Conservation (phyloP, 2,113 vertebrate species). For the Brachyistius frenatus region DNA sequence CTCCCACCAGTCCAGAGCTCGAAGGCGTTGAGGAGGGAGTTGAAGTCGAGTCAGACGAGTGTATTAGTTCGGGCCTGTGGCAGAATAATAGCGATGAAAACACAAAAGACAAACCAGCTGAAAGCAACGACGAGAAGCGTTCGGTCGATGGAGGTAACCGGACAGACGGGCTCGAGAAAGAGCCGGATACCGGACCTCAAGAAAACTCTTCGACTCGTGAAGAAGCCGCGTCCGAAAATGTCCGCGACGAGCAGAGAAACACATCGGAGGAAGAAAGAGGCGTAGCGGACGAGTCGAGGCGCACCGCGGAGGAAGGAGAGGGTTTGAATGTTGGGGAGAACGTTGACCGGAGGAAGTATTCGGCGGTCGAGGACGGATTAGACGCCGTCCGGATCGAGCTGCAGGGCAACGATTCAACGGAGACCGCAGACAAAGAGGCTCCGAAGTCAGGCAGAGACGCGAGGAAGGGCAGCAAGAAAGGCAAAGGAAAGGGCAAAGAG, state of each 20-base stretch:
- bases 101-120: not conserved
- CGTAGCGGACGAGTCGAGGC: slow-evolving; percentile 7
- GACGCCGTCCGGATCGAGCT: slow-evolving; percentile 28
- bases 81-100: slow-evolving; percentile 9
- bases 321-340: slow-evolving; percentile 15
- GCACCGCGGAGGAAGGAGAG: not conserved
- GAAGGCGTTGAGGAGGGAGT: slow-evolving; percentile 42
- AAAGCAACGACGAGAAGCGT: not conserved
- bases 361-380: slow-evolving; percentile 39
- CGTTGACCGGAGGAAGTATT: not conserved
- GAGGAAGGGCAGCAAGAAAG: slow-evolving; percentile 78
- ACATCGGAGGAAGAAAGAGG: not conserved
- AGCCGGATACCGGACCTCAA: not conserved
- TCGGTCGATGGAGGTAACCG: not conserved
- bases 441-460: slow-evolving; percentile 48
- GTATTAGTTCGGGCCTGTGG: not conserved
- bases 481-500: slow-evolving; percentile 88
- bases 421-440: slow-evolving; percentile 65
- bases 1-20: not conserved
- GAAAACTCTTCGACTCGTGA: slow-evolving; percentile 13
- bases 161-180: not conserved
- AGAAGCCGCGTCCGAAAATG: not conserved
- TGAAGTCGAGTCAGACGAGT: slow-evolving; percentile 32
- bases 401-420: slow-evolving; percentile 12
- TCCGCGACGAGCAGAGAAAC: slow-evolving; percentile 5